A percentile compares a stretch with the other conserved stretches of the same genome.
Conservation (phyloP, 37 sponge, comb jelly and placozoan genomes). For the Amphimedon queenslandica region DNA sequence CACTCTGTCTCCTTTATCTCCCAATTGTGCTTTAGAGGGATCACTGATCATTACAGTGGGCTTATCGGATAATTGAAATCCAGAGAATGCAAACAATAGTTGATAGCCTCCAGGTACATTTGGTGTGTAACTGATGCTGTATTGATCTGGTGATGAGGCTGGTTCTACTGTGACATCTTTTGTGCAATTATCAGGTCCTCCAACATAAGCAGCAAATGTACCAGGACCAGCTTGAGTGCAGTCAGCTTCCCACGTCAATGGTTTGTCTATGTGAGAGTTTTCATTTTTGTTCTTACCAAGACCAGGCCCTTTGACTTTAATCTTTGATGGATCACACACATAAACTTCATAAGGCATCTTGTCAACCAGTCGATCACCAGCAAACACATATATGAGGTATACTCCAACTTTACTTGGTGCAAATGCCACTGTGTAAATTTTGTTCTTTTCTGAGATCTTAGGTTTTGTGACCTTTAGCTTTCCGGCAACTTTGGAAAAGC, state of each 20-base stretch:
- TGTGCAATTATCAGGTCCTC: slow-evolving; percentile 51
- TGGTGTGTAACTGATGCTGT: slow-evolving; percentile 40
- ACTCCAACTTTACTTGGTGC: slow-evolving; percentile 74
- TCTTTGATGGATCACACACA: slow-evolving; percentile 73
- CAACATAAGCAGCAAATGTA: slow-evolving; percentile 25
- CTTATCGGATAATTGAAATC: slow-evolving; percentile 42
- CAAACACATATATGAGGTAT: slow-evolving; percentile 70
- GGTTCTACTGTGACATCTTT: slow-evolving; percentile 41
- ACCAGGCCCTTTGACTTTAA: slow-evolving; percentile 63
- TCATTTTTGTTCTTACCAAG: slow-evolving; percentile 31
- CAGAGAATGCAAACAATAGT: slow-evolving; percentile 57
- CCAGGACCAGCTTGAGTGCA: slow-evolving; percentile 70
- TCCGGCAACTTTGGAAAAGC: background rate
- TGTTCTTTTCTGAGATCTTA: slow-evolving; percentile 53
- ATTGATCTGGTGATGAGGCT: slow-evolving; percentile 9
- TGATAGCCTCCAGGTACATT: slow-evolving; percentile 53
- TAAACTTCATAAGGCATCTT: slow-evolving; percentile 67
- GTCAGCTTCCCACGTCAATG: slow-evolving; percentile 44
- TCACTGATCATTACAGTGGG: slow-evolving; percentile 57
- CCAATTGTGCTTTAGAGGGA: slow-evolving; percentile 64
- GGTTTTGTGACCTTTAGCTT: slow-evolving; percentile 8
- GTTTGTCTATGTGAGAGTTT: slow-evolving; percentile 38
- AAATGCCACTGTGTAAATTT: slow-evolving; percentile 59
- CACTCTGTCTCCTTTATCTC: slow-evolving; percentile 82
- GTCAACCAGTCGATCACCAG: slow-evolving; percentile 53